Base-by-base conservation (phyloP, 1,140 invertebrate species). In the Eubasilissa regina region DNA sequence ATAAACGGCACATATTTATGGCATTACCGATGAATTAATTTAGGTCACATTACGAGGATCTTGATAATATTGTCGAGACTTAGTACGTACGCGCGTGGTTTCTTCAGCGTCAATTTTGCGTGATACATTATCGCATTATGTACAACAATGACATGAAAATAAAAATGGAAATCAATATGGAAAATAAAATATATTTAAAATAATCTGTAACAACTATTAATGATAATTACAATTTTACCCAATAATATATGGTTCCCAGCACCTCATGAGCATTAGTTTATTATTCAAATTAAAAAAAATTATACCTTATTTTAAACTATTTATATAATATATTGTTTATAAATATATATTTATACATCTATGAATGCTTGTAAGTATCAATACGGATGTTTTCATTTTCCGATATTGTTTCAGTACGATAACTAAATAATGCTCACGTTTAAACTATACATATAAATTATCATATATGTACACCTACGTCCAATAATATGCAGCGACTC, bases 221-320 rank as follows among this genome's bases (percentile, higher is more conserved):
- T 80, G 64, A 81, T 75, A 66, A 74, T 56, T 17, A 81, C 35
- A 81, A 58, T 78, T 51, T 77, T 82, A 83, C 81, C 81, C 81
- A 79, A 79, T 64, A 80, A 80, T 80, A 76, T 73, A 80, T 83
- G 79, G 78, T 78, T 80, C 81, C 81, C 81, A 83, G 81, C 81
- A 83, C 81, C 81, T 78, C 66, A 75, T 83, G 81, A 83, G 81
- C 81, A 83, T 83, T 83, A 77, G 44, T 58, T 79, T 82, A 79
- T 76, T 76, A 55, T 80, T 80, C 75, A 68, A 74, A 75, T 68
- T 66, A 79, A 56, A 62, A 56, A 62, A 53, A 80, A 8, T n/a
- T 21, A 66, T 66, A 53, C 45, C 43, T 64, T 51, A n/a, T 35
- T 64, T 62, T 72, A 11, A 58, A 45, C 47, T 64, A 10, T 62